Base-by-base conservation (phyloP, 2,113 vertebrate genomes). In the Carlito syrichta region DNA sequence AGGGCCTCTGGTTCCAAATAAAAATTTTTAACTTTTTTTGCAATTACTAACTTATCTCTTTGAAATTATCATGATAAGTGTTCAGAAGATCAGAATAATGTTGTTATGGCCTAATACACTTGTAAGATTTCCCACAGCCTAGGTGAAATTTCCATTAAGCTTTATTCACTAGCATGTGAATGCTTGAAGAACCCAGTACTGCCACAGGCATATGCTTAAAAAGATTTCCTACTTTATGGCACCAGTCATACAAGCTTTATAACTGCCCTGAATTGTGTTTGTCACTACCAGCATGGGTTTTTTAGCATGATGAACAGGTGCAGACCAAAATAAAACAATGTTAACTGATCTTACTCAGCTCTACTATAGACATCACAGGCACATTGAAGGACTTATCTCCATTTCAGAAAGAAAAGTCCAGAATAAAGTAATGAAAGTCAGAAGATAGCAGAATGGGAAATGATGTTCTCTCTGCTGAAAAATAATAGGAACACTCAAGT, bases 291-390 rank as follows among this genome's bases (percentile, higher is more conserved):
- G 0, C 94, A 66, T 58, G 81, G 93, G 95, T 97, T 97, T 98
- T n/a, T 97, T 95, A 96, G 27, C 74, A 69, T 97, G 92, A 94
- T 96, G 88, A 97, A 97, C 97, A 98, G 97, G 89, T 98, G 94
- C 93, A 95, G 95, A 97, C 91, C 94, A 94, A 98, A 98, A 98
- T 98, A 98, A 98, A 97, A 89, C 85, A 96, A 62, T 96, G 71
- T 94, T 96, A 96, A 96, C 89, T 74, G 71, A 89, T 89, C 56
- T 92, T 69, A 88, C 23, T 93, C 82, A 77, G 86, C 94, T 92
- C 78, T 94, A 85, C 69, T 62, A 2, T 62, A 50, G 1, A 63
- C 30, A 13, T 91, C 50, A 93, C 63, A 94, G 32, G 54, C 89
- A 86, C 82, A 60, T 40, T 84, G 43, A 63, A 84, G 83, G 43